Percentiles rank a stretch among this genome's conserved stretches.
Conservation (phyloP, 2,113 vertebrate genomes). For the Coracopsis vasa region DNA sequence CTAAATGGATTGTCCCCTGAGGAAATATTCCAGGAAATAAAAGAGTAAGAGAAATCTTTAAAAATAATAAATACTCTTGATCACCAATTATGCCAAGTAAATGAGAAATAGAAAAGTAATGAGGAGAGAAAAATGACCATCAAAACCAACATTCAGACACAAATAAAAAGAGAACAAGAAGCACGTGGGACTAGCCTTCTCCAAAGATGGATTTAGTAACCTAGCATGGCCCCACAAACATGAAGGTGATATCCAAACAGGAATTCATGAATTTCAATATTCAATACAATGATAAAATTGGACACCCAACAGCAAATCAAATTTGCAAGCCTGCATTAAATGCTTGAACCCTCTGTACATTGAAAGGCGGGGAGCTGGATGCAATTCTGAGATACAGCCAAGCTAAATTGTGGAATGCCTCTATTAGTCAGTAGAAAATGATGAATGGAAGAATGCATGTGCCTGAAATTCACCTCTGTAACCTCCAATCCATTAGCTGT, state of each 20-base stretch:
- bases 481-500: neutral
- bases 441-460: neutral
- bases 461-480: neutral
- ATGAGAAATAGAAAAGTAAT: neutral
- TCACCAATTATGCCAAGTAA: neutral
- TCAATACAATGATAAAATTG: neutral
- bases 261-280: neutral
- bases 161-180: neutral
- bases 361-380: neutral
- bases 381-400: neutral
- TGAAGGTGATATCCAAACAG: neutral
- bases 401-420: neutral
- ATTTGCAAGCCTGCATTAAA: neutral
- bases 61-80: neutral
- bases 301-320: neutral
- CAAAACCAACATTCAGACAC: neutral
- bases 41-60: neutral
- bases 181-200: neutral
- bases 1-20: neutral
- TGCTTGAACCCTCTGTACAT: neutral
- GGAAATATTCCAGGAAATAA: neutral
- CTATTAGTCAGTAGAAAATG: neutral
- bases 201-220: neutral
- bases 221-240: rapidly evolving
- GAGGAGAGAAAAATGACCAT: neutral